Conservation (phyloP, 2,797 vertebrate genomes). For the Coregonus sp. region DNA sequence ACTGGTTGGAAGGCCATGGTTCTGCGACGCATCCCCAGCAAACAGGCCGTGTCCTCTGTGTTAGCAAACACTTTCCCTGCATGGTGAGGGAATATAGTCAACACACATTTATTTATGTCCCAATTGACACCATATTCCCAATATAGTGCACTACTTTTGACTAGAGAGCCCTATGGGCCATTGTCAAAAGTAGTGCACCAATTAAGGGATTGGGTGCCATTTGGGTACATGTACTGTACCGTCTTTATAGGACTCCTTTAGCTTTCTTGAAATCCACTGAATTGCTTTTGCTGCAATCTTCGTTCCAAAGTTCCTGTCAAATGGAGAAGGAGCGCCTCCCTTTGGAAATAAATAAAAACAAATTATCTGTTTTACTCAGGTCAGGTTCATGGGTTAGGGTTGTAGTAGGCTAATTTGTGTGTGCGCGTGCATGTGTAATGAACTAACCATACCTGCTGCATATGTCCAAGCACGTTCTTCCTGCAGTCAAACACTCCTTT, state of each 20-base stretch:
- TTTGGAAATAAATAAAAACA: constrained; percentile 48
- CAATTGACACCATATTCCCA: not conserved
- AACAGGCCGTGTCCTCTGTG: constrained; percentile 85
- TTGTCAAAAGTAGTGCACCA: too few relatives aligned
- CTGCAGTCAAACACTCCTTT: constrained; percentile 95
- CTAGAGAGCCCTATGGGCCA: not conserved
- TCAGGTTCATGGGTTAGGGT: too few relatives aligned
- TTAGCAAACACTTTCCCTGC: constrained; percentile 88
- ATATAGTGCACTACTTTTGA: too few relatives aligned
- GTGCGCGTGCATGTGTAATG: not conserved
- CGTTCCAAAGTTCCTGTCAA: constrained; percentile 96
- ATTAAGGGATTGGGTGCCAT: too few relatives aligned
- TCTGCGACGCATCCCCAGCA: constrained; percentile 91
- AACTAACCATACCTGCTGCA: constrained; percentile 88
- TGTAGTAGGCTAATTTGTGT: constrained; percentile 1
- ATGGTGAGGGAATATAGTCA: constrained; percentile 22
- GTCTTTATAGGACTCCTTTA: constrained; percentile 82
- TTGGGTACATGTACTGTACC: constrained; percentile 67
- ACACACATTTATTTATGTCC: not conserved
- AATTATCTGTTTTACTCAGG: not conserved
- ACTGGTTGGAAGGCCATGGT: constrained; percentile 91
- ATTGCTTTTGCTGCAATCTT: constrained; percentile 95
- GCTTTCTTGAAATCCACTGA: constrained; percentile 89
- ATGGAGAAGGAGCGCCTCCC: constrained; percentile 95
- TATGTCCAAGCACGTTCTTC: constrained; percentile 97